Base-by-base conservation (phyloP, 2,888 invertebrate species). In the Pherbina coryleti region DNA sequence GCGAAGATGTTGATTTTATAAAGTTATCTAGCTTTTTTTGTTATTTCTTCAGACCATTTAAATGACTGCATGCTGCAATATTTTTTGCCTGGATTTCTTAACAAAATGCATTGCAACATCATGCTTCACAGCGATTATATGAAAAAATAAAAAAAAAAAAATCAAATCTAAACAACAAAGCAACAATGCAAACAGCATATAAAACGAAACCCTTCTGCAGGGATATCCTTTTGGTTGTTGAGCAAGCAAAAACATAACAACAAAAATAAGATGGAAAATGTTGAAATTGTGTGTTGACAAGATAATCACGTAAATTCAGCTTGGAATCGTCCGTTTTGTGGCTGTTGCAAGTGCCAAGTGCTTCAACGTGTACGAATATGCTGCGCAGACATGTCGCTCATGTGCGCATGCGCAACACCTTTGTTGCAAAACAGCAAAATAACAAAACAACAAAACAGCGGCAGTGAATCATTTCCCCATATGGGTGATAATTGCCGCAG, bases 251-350 rank as follows among this genome's bases (percentile, higher is more conserved):
- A 14, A 14, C 11, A 44, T 2, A 11, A 44, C 11, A 44, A 44
- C 44, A 44, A 1, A 44, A 44, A 44, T 44, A 31, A 44, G 73
- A 73, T 73, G 60, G 73, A 62, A 73, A 62, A 62, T 55, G 62
- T 62, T 73, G 73, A 75, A 77, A 77, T 77, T 79, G 78, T 79
- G 76, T 79, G 79, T 79, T 79, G 79, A 79, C 79, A 79, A 79
- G 79, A 79, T 79, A 79, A 79, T 79, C 73, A 73, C 73, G 62
- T 73, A 62, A 62, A 62, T 73, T 73, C 60, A 44, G 62, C 57
- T 60, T 9, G 60, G 44, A 49, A 62, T 73, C 62, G 49, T 73
- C 62, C 62, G 62, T 49, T 49, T 19, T 73, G 44, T 22, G 44
- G 28, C 19, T 19, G 34, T 11, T 44, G 49, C 67, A 37, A 67